These are phyloP conservation scores for Mus spretus DNA, from an alignment of 2,797 vertebrate genomes.

Conservation along the genomic window DNA sequence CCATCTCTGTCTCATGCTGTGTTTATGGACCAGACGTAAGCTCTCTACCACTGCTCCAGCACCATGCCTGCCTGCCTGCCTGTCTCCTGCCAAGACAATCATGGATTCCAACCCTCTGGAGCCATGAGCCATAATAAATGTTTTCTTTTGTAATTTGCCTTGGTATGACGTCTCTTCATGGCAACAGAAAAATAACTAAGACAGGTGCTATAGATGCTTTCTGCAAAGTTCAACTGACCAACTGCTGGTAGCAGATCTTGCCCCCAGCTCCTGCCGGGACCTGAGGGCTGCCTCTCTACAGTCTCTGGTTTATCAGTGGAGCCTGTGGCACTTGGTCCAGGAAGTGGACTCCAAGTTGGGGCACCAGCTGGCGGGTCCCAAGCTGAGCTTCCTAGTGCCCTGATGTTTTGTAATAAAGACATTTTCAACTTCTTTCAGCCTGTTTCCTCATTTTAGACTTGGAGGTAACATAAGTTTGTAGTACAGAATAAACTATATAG, in stretches of 20 bases:
- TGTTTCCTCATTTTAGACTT: neutral
- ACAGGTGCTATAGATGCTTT: neutral
- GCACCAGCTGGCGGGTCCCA: neutral
- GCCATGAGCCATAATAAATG: neutral
- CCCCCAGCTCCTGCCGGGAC: neutral
- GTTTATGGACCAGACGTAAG: neutral
- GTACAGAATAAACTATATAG: neutral
- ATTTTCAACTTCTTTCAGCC: neutral
- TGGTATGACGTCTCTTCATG: neutral
- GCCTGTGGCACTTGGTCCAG: neutral
- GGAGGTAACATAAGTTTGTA: neutral
- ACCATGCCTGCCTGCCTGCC: neutral
- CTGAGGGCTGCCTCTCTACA: neutral
- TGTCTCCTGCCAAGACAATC: neutral
- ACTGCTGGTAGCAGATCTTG: accelerated
- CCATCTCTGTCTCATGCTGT: neutral
- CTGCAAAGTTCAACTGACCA: neutral
- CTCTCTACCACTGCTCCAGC: neutral
- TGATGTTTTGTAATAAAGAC: neutral
- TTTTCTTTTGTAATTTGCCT: neutral
- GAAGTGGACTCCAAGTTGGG: neutral
- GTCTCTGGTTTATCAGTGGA: neutral
- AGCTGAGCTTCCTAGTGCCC: too few relatives aligned
- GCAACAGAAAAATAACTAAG: neutral
- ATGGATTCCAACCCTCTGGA: neutral